Evolutionary conservation across 2,113 vertebrate species (phyloP).

Genomic region (Illadopsis cleaveri): DNA sequence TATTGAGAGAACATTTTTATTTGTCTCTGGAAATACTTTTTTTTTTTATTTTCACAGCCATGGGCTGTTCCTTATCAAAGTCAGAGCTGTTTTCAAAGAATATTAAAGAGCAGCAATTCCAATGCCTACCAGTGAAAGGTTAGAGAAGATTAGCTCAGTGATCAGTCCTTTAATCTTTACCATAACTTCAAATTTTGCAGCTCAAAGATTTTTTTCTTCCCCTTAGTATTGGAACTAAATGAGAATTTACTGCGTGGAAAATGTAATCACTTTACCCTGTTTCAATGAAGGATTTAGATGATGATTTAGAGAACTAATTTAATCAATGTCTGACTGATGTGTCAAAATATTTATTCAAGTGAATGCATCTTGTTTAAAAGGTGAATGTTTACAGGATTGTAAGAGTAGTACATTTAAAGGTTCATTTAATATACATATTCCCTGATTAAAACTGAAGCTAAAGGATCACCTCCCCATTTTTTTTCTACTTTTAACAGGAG

Average conservation of each 20-base stretch:
- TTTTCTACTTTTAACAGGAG: not conserved
- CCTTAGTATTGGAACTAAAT: conserved; percentile 28
- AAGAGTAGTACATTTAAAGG: conserved; percentile 15
- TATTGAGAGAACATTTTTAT: not conserved
- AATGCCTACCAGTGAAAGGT: not conserved
- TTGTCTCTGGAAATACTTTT: fast-evolving
- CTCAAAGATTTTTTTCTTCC: not conserved
- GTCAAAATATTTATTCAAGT: conserved; percentile 35
- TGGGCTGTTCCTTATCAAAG: not conserved
- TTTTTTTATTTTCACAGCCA: not conserved
- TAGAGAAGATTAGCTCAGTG: not conserved
- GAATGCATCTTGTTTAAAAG: conserved; percentile 3
- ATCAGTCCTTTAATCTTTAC: not conserved
- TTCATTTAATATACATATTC: not conserved
- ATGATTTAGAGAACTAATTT: conserved; percentile 27
- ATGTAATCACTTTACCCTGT: not conserved
- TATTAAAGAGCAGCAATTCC: not conserved
- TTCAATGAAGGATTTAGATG: not conserved
- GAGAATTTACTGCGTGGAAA: not conserved
- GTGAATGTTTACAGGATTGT: conserved; percentile 13
- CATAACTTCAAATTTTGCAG: conserved; percentile 21
- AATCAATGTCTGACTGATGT: not conserved
- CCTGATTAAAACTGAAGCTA: not conserved
- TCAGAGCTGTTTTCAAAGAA: not conserved
- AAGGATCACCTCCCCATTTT: not conserved